Percentiles rank a stretch among this genome's conserved stretches.
These are phyloP conservation scores for Drosophila prostipennis DNA, from an alignment of 2,888 invertebrate genomes.

Conservation along the genomic window DNA sequence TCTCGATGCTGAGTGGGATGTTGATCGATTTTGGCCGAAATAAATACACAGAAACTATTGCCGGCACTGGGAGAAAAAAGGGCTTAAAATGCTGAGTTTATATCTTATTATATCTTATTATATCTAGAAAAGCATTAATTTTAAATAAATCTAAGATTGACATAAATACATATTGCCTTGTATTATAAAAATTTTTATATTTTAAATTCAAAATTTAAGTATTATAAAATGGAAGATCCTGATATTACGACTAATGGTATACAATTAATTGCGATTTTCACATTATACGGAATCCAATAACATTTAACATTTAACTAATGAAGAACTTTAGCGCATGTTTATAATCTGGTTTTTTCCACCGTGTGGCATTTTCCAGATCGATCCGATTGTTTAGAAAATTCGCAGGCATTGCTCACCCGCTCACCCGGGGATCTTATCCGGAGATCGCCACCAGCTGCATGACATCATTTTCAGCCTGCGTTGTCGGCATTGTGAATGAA, in stretches of 20 bases:
- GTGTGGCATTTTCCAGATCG: slow-evolving; percentile 6
- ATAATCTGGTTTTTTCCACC: neutral
- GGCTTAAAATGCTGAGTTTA: too few species aligned
- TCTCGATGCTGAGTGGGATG: neutral
- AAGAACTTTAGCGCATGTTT: neutral
- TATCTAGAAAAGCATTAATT: too few species aligned
- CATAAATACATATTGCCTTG: too few species aligned
- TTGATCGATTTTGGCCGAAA: neutral
- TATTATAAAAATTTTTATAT: too few species aligned
- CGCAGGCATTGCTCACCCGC: neutral
- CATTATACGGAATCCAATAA: neutral
- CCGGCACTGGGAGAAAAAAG: neutral
- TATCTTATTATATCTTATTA: too few species aligned
- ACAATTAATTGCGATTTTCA: too few species aligned
- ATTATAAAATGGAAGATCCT: too few species aligned
- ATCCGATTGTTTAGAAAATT: slow-evolving; percentile 10
- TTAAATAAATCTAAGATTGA: too few species aligned
- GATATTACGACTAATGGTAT: too few species aligned
- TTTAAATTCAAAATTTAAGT: too few species aligned
- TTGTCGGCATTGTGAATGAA: slow-evolving; percentile 43
- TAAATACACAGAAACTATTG: neutral
- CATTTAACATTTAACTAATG: too few species aligned
- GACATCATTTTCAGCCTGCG: slow-evolving; percentile 64
- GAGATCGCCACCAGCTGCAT: slow-evolving; percentile 40
- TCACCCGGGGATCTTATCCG: slow-evolving; percentile 1